Percentiles rank a stretch among this genome's conserved stretches.
These are phyloP conservation scores for Pomatorhinus ruficollis DNA, from an alignment of 2,113 vertebrate genomes.

Conservation along the genomic window DNA sequence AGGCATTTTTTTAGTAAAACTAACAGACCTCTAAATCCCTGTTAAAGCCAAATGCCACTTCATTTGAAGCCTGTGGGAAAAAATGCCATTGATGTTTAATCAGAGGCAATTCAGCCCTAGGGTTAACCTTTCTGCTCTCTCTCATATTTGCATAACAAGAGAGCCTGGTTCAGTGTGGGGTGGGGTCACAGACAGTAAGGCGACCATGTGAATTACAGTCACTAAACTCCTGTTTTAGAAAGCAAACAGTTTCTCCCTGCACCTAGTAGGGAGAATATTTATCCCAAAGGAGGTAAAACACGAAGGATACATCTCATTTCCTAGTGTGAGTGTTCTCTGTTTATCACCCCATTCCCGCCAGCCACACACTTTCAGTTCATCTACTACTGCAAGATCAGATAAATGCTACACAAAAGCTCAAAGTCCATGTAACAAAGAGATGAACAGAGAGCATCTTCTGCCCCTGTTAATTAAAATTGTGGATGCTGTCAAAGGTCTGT, in stretches of 20 bases:
- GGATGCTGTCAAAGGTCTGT: neutral
- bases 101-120: conserved; percentile 1
- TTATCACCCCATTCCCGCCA: neutral
- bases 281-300: neutral
- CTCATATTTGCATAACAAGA: neutral
- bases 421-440: neutral
- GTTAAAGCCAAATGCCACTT: conserved; percentile 15
- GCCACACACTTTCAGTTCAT: neutral
- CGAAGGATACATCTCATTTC: neutral
- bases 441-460: neutral
- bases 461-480: neutral
- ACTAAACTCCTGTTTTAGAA: neutral
- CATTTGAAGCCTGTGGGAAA: neutral
- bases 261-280: neutral
- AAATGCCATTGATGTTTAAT: conserved; percentile 43
- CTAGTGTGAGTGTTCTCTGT: neutral
- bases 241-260: neutral
- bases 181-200: neutral
- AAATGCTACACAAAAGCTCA: neutral
- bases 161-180: neutral
- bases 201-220: neutral
- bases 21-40: conserved; percentile 35
- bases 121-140: neutral
- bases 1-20: conserved; percentile 26
- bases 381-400: neutral